These are phyloP conservation scores for Apamea monoglypha DNA, from an alignment of 2,888 invertebrate genomes.

Conservation along the genomic window DNA sequence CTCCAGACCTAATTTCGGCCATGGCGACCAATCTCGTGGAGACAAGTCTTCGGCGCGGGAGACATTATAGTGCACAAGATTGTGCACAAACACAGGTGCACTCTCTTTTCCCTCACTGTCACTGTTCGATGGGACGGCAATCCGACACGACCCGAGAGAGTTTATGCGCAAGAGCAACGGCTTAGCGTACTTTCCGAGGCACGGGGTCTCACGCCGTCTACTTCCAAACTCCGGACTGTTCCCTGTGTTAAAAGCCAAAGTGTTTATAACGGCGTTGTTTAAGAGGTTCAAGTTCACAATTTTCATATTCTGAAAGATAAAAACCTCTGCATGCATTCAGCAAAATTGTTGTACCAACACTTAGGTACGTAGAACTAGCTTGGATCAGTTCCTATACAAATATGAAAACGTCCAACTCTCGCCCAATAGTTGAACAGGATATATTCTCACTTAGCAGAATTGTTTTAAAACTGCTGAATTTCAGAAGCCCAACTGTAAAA, in stretches of 20 bases:
- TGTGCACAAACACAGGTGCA: not conserved
- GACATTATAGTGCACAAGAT: not conserved
- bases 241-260: not conserved
- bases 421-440: constrained; percentile 19
- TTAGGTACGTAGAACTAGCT: not conserved
- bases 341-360: not conserved
- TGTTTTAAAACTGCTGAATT: constrained; percentile 43
- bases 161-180: no score
- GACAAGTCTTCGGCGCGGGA: not conserved
- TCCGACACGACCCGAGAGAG: no score
- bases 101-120: not conserved
- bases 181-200: no score
- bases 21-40: not conserved
- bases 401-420: constrained; percentile 12
- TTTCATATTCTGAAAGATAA: not conserved
- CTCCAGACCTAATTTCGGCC: not conserved
- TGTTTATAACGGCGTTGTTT: not conserved
- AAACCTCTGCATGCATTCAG: not conserved
- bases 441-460: constrained; percentile 22
- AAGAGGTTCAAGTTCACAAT: not conserved
- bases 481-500: constrained; percentile 30
- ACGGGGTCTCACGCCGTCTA: no score
- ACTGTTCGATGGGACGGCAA: not conserved
- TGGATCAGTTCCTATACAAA: constrained; percentile 9
- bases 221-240: no score